Evolutionary conservation across 92 coral and sea anemone species (phyloP).

Genomic region (Heliopora coerulea): DNA sequence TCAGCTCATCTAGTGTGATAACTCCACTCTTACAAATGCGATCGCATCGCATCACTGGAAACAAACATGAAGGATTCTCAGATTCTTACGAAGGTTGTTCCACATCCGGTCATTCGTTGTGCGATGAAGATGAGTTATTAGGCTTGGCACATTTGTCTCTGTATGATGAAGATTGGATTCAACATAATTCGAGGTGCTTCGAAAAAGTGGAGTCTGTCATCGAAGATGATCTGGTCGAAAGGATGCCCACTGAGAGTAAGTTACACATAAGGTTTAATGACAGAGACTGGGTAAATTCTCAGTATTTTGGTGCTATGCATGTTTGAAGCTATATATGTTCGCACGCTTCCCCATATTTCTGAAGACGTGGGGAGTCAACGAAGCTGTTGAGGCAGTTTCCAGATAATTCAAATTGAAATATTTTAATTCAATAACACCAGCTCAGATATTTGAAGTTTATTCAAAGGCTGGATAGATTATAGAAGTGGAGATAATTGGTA

Average conservation of each 20-base stretch:
- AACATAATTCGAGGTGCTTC: constrained; percentile 1
- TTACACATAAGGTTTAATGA: background rate
- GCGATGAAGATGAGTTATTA: constrained; percentile 4
- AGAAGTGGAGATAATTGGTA: too few species aligned
- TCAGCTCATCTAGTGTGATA: background rate
- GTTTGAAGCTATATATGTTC: too few species aligned
- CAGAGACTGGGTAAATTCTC: too few species aligned
- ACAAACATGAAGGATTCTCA: background rate
- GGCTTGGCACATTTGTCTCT: constrained; percentile 20
- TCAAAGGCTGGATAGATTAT: too few species aligned
- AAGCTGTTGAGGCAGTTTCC: too few species aligned
- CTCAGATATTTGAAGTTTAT: too few species aligned
- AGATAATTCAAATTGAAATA: too few species aligned
- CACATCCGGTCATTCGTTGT: background rate
- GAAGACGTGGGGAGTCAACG: too few species aligned
- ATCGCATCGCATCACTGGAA: background rate
- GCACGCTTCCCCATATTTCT: too few species aligned
- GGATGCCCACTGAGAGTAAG: constrained; percentile 69
- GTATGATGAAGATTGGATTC: constrained; percentile 19
- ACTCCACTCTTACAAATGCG: background rate
- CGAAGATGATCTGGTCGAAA: constrained; percentile 57
- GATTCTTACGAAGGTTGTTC: background rate
- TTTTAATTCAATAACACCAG: too few species aligned
- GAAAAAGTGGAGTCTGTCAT: constrained; percentile 17
- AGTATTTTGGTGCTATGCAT: too few species aligned